Percentiles rank a stretch among this genome's conserved stretches.
Evolutionary conservation across 1,140 invertebrate species (phyloP).

Genomic region (Bombus waltoni): DNA sequence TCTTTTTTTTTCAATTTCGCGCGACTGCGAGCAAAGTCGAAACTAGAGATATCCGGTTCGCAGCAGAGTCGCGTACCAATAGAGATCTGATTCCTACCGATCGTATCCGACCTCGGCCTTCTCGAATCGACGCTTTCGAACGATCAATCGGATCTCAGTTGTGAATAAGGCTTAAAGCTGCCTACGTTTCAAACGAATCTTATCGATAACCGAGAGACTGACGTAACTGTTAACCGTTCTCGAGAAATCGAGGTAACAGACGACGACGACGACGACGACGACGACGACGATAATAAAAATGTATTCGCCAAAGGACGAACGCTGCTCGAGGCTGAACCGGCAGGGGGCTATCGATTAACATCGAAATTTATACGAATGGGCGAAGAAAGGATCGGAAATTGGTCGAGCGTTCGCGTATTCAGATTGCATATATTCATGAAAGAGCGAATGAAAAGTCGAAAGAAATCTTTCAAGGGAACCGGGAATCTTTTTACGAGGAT

Average conservation of each 20-base stretch:
- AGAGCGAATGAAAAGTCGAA: conserved; percentile 51
- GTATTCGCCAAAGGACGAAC: not conserved
- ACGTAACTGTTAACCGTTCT: not conserved
- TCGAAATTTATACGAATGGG: conserved; percentile 53
- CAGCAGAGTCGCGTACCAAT: conserved; percentile 42
- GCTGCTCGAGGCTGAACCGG: not conserved
- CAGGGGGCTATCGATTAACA: not conserved
- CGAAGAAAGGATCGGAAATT: conserved; percentile 21
- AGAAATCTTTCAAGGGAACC: conserved; percentile 32
- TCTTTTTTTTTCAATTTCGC: conserved; percentile 24
- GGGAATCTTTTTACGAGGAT: not conserved
- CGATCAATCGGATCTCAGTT: conserved; percentile 23
- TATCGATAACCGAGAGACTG: not conserved
- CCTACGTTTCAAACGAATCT: not conserved
- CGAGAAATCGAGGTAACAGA: not conserved
- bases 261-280: not conserved
- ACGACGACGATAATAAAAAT: not conserved
- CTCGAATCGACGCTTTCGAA: conserved; percentile 12
- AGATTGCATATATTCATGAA: conserved; percentile 50
- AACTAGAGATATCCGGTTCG: conserved; percentile 68
- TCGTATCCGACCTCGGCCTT: conserved; percentile 48
- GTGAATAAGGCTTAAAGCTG: not conserved
- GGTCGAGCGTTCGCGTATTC: conserved; percentile 23
- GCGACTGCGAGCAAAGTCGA: not conserved
- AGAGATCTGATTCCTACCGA: conserved; percentile 59